A percentile compares a stretch with the other conserved stretches of the same genome.
phyloP scores from a whole-genome alignment of 2,113 vertebrate species.

The Triplophysa siluroides region DNA sequence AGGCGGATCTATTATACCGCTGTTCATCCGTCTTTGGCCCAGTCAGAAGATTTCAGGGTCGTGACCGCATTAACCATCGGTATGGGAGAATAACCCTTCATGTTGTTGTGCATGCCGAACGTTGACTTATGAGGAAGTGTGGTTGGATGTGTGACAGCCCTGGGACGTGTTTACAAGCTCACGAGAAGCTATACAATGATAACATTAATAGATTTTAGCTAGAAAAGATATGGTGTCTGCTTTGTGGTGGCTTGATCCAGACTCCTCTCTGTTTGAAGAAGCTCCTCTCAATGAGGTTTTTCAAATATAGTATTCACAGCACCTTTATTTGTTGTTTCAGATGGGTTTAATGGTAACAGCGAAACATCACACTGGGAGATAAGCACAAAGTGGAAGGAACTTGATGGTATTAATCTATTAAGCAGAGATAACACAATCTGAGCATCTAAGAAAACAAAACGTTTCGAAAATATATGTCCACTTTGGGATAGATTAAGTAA shows the following conservation, averaged over 20 bases:
- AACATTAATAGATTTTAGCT: not conserved
- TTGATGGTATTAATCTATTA: slow-evolving; percentile 4
- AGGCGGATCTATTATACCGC: slow-evolving; percentile 42
- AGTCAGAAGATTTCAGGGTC: slow-evolving; percentile 15
- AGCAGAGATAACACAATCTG: not conserved
- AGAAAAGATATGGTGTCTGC: not conserved
- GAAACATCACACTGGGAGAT: slow-evolving; percentile 1
- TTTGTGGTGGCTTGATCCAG: slow-evolving; percentile 8
- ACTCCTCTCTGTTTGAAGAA: slow-evolving; percentile 22
- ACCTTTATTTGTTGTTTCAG: not conserved
- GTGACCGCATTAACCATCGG: slow-evolving; percentile 33
- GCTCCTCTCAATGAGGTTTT: slow-evolving; percentile 18
- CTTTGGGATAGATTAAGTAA: not conserved
- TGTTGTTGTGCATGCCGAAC: slow-evolving; percentile 27
- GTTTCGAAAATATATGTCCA: not conserved
- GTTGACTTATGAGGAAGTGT: slow-evolving; percentile 32
- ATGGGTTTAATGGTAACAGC: slow-evolving; percentile 4
- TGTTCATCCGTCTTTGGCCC: slow-evolving; percentile 30
- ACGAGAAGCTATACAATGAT: slow-evolving; percentile 12
- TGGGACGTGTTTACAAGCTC: slow-evolving; percentile 38
- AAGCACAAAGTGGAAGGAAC: not conserved
- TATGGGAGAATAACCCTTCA: not conserved
- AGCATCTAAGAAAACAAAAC: not conserved
- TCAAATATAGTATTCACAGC: not conserved
- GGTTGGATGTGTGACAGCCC: slow-evolving; percentile 20